A percentile compares a stretch with the other conserved stretches of the same genome.
phyloP scores from a whole-genome alignment of 1,140 invertebrate species.

The Zelostemma sp. region DNA sequence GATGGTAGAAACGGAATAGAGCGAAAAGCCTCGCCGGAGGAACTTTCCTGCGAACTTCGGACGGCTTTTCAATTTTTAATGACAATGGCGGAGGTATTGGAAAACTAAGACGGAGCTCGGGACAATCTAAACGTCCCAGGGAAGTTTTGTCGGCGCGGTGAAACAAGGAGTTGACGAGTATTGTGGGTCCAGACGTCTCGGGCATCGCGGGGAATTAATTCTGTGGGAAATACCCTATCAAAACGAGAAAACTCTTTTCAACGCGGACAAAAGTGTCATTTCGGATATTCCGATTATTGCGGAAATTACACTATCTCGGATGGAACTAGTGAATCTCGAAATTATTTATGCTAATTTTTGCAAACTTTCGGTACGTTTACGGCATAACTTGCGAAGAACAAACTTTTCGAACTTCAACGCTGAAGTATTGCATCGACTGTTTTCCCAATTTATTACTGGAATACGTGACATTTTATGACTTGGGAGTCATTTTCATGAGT shows the following conservation, averaged over 20 bases:
- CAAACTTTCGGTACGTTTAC: neutral
- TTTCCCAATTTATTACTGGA: too few species aligned
- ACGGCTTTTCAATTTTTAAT: slow-evolving; percentile 18
- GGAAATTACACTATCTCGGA: too few species aligned
- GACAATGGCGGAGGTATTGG: slow-evolving; percentile 7
- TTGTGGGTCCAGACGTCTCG: neutral
- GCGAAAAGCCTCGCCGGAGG: neutral
- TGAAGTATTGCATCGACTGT: too few species aligned
- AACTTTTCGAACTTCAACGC: neutral
- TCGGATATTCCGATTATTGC: too few species aligned
- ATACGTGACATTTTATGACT: too few species aligned
- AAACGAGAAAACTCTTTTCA: neutral
- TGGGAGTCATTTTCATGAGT: too few species aligned
- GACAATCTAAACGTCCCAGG: slow-evolving; percentile 6
- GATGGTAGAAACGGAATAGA: neutral
- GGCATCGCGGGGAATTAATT: slow-evolving; percentile 4
- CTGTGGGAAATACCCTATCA: neutral
- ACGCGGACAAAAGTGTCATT: neutral
- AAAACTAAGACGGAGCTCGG: slow-evolving; percentile 5
- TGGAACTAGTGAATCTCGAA: neutral
- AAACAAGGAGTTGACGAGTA: slow-evolving; percentile 3
- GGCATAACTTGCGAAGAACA: neutral
- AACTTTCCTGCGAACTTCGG: slow-evolving; percentile 8
- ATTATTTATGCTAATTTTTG: neutral
- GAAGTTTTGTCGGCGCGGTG: neutral